Evolutionary conservation across 2,113 vertebrate genomes (phyloP), one percentile per base, ranked within the genome.

Genomic region (Myotis brandtii): DNA sequence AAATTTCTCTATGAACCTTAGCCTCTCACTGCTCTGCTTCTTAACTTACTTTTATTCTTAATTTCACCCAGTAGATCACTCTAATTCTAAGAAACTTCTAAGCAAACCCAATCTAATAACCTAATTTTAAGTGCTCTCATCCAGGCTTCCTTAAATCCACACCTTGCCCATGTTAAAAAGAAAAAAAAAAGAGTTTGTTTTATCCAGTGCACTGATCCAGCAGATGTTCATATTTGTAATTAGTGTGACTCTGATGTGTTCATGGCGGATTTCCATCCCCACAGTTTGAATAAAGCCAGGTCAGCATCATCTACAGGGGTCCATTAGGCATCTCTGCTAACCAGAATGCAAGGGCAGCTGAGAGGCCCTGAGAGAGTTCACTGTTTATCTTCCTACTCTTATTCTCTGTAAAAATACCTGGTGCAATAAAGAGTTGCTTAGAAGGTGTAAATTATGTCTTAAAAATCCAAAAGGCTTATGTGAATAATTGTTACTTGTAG

Each of bases 11-110:
- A 7, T 50, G 17, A 88, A 52, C 91, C 20, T 93, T 48, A 79
- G 2, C 86, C 9, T 88, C 48, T 85, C 48, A 75, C 17, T n/a
- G 2, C 46, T 86, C 54, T 77, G 59, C 73, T 86, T 66, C 40
- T 86, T 79, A 67, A 62, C 52, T 67, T 79, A 59, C 14, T 79
- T 84, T 72, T 79, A 62, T 64, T 94, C 94, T 91, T 80, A 81
- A 84, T 48, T 89, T 75, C 23, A 90, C 3, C 48, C 2, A 93
- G 32, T 62, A 73, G 64, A 56, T 83, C 12, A 59, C 8, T 77
- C 64, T 16, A 83, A 48, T 62, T 75, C 34, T 77, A 67, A 85
- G 40, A 81, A 62, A 17, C 12, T 72, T 80, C 66, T 75, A 66
- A 92, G 40, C 23, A 94, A 82, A 52, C 10, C 5, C 6, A 80